Base-by-base conservation (phyloP, 1,140 invertebrate genomes). In the Polyergus mexicanus region DNA sequence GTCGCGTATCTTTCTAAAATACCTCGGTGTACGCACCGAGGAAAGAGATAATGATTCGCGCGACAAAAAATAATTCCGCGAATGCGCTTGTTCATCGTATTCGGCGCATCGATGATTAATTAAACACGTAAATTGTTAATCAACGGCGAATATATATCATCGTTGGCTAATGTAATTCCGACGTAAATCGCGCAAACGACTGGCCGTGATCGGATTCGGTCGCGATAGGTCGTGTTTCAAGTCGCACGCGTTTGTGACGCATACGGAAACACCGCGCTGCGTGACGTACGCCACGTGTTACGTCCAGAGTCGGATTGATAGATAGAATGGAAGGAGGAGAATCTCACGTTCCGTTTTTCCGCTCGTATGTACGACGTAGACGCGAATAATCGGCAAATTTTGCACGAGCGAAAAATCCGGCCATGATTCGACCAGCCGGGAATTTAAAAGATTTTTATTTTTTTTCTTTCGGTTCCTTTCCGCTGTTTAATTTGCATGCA, bases 281-380 rank as follows among this genome's bases (percentile, higher is more conserved):
- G 88, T 88, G 86, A 85, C 83, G 72, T 65, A 41, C 32, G 68
- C 81, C 69, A 47, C 71, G 71, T 75, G 44, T 84, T 75, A n/a
- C 25, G 6, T 28, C 13, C 32, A 19, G 16, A 51, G 44, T 47
- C 44, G 44, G 44, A 11, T 16, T 13, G 8, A 8, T 38, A 38
- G 7, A 7, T 41, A 10, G 44, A 3, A 13, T 3, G 13, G 44
- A 10, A 47, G 44, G 66, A 44, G 51, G 47, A 38, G n/a, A 72
- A 62, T 83, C 68, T 83, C 68, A 83, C 78, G 54, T 72, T 83
- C 41, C 38, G 19, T n/a, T 44, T 25, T 74, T 74, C 38, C 78
- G 51, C 51, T 35, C 1, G 47, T 51, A 19, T 47, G 16, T 32
- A 13, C 68, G 19, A 83, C 13, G 8, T 13, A 41, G 1, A 16